Percentiles rank a stretch among this genome's conserved stretches.
These are phyloP conservation scores for Nipponacmea schrenckii DNA, from an alignment of 2,888 invertebrate species.

Conservation along the genomic window DNA sequence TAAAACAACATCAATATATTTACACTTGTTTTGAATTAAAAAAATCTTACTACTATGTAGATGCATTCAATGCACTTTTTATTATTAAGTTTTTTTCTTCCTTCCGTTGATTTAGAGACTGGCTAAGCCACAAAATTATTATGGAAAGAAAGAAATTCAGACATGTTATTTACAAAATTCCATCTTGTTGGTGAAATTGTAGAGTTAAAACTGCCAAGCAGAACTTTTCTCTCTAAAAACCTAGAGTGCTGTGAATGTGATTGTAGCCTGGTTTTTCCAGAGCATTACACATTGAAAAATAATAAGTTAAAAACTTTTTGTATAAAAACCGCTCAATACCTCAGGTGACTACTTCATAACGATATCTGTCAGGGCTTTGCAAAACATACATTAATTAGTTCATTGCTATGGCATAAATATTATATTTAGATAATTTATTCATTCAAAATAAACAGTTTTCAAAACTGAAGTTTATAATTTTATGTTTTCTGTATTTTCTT, in stretches of 20 bases:
- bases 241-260: neutral
- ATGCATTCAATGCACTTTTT: slow-evolving; percentile 8
- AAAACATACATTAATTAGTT: no score
- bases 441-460: no score
- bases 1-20: no score
- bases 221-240: slow-evolving; percentile 1
- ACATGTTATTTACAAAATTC: neutral
- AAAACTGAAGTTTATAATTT: no score
- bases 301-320: slow-evolving; percentile 5
- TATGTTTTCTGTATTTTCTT: no score
- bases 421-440: no score
- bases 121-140: no score
- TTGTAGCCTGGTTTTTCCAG: neutral
- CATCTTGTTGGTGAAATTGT: slow-evolving; percentile 2
- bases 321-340: slow-evolving; percentile 8
- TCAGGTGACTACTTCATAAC: neutral
- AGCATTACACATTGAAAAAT: neutral
- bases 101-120: no score
- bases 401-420: no score
- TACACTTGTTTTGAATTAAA: no score
- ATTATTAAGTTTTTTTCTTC: neutral
- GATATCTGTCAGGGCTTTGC: slow-evolving; percentile 3
- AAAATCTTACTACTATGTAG: neutral
- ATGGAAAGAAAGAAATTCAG: no score
- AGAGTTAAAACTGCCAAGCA: slow-evolving; percentile 5